Base-by-base conservation (phyloP, 2,888 invertebrate genomes). In the Pollenia angustigena region DNA sequence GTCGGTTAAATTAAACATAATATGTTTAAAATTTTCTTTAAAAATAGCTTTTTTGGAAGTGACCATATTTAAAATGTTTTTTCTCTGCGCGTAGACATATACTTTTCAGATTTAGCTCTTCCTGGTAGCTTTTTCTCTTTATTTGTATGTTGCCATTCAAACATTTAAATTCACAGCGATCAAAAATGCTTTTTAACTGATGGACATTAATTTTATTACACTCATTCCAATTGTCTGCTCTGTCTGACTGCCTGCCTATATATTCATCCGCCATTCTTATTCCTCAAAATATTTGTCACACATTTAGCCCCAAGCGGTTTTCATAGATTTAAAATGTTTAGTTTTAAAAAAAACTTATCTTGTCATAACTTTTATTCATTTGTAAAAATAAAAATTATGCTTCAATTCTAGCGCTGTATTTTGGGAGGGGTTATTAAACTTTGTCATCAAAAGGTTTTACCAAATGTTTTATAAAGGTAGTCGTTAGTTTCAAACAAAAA, bases 381-480 rank as follows among this genome's bases (percentile, higher is more conserved):
- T 54, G 14, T 82, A 23, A 64, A 72, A 68, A 78, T 23, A 10
- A 44, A 75, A 50, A 14, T 16, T 11, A 52, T 50, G 32, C n/a
- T 62, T 62, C 42, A 7, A 46, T 80, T 23, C 46, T 16, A 40
- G 4, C 32, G 16, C 16, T 46, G 14, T 52, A 18, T 48, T 72
- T 46, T 8, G 50, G n/a, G 46, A 18, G 62, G 62, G 56, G 68
- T 68, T 82, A 82, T 82, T 68, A 82, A 60, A 82, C 60, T 8
- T 54, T 82, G 81, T 82, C 81, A 82, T 82, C 81, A 54, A 69
- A 75, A 60, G 81, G 75, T 82, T 82, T 68, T 52, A 69, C 68
- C 68, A 44, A 69, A 12, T 11, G 40, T 32, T 16, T 11, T 58
- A 44, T 81, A 40, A 72, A 80, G 42, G 14, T 69, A 56, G 66